Percentiles rank a stretch among this genome's conserved stretches.
These are phyloP conservation scores for Jacana jacana DNA, from an alignment of 2,113 vertebrate species.

Conservation along the genomic window DNA sequence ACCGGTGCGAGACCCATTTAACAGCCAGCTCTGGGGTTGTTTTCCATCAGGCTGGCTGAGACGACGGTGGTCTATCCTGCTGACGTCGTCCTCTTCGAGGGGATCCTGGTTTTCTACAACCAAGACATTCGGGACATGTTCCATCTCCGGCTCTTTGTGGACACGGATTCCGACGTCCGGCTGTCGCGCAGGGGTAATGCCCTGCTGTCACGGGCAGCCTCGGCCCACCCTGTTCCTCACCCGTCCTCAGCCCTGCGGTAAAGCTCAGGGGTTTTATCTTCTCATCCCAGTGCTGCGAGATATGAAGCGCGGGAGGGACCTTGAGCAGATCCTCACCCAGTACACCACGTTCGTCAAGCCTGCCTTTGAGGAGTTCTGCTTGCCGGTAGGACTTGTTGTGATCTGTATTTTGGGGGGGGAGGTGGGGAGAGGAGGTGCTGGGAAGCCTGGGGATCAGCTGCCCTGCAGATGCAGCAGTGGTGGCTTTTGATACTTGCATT, in stretches of 20 bases:
- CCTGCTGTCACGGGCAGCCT: rapidly evolving
- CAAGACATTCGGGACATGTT: conserved; percentile 96
- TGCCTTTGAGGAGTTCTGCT: conserved; percentile 96
- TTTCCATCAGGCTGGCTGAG: conserved; percentile 80
- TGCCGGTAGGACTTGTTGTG: conserved; percentile 75
- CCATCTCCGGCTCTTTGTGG: conserved; percentile 96
- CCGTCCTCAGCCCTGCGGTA: rapidly evolving
- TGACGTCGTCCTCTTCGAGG: conserved; percentile 92
- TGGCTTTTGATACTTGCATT: neutral
- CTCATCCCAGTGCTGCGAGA: conserved; percentile 85
- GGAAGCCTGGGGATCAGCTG: neutral
- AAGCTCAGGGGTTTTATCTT: neutral
- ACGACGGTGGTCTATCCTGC: conserved; percentile 89
- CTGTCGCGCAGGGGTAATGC: conserved; percentile 89
- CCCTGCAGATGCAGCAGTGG: neutral
- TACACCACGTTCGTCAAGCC: conserved; percentile 98
- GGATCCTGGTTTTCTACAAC: conserved; percentile 94
- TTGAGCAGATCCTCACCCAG: conserved; percentile 95
- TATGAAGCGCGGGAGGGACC: conserved; percentile 90
- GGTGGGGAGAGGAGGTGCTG: neutral
- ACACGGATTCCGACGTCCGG: conserved; percentile 93
- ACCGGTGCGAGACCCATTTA: rapidly evolving
- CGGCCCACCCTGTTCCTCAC: rapidly evolving
- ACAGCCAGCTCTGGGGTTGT: rapidly evolving
- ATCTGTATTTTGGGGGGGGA: neutral